Evolutionary conservation across 2,888 invertebrate genomes (phyloP).

Genomic region (Philhelius pedissequus): DNA sequence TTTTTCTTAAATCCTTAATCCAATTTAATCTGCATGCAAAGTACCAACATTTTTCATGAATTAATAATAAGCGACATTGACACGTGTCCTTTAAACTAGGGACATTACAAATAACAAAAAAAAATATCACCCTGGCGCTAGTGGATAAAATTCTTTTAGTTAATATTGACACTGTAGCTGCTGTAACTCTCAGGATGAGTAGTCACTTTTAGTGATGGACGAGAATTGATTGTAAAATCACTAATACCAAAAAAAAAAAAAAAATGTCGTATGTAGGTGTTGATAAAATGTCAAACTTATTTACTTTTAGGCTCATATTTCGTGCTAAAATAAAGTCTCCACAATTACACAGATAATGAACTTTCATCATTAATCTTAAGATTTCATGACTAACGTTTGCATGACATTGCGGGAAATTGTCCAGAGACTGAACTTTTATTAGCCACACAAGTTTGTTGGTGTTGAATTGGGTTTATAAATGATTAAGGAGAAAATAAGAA

Average conservation of each 20-base stretch:
- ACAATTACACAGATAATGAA: neutral
- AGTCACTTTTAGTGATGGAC: neutral
- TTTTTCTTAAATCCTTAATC: neutral
- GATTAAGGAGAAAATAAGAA: no score
- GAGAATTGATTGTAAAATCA: neutral
- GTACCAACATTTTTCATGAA: slow-evolving; percentile 11
- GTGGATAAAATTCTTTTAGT: neutral
- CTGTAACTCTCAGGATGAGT: neutral
- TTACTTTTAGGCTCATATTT: neutral
- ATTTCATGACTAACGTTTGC: no score
- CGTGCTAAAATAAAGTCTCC: neutral
- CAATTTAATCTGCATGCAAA: slow-evolving; percentile 18
- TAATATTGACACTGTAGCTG: neutral
- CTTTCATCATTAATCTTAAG: neutral
- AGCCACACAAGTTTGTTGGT: no score
- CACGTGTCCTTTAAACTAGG: neutral
- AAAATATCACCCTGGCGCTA: neutral
- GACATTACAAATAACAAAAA: neutral
- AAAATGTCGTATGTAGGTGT: neutral
- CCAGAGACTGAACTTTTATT: no score
- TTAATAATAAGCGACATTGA: slow-evolving; percentile 14
- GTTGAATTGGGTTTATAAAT: no score
- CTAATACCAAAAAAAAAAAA: neutral
- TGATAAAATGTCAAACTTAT: neutral
- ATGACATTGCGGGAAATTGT: no score